Conservation (phyloP, 2,113 vertebrate species). For the Lucifuga dentata region DNA sequence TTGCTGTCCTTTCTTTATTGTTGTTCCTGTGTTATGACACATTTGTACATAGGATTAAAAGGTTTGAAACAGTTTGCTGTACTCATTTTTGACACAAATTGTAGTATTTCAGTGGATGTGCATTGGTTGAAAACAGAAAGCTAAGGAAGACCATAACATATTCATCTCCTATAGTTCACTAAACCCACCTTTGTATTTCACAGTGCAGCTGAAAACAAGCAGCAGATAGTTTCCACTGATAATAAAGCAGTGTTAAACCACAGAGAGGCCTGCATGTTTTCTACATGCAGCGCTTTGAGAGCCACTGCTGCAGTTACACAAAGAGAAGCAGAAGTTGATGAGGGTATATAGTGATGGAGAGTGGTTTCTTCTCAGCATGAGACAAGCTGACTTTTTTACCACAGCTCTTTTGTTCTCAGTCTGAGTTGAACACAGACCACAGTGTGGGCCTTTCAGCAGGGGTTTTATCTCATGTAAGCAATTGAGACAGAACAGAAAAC, state of each 20-base stretch:
- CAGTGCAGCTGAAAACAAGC: slow-evolving; percentile 5
- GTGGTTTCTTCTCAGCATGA: slow-evolving; percentile 31
- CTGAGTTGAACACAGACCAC: slow-evolving; percentile 44
- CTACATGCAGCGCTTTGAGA: not conserved
- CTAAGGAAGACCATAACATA: too few relatives aligned
- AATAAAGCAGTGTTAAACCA: slow-evolving; percentile 33
- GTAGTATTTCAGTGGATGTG: not conserved
- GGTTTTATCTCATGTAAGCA: not conserved
- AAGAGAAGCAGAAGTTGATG: not conserved
- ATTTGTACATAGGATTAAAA: slow-evolving; percentile 79
- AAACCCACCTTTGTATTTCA: not conserved
- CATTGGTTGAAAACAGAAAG: too few relatives aligned
- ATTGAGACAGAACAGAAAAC: slow-evolving; percentile 21
- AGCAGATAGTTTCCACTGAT: slow-evolving; percentile 49
- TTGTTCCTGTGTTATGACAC: slow-evolving; percentile 43
- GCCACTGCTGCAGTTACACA: slow-evolving; percentile 12
- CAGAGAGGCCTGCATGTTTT: not conserved
- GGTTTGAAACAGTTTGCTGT: slow-evolving; percentile 39
- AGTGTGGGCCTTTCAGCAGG: slow-evolving; percentile 3
- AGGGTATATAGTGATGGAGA: slow-evolving; percentile 3
- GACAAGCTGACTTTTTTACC: slow-evolving; percentile 42
- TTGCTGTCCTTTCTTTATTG: slow-evolving; percentile 25
- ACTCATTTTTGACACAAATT: not conserved
- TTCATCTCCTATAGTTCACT: not conserved
- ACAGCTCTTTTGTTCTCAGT: slow-evolving; percentile 34